phyloP scores from a whole-genome alignment of 1,140 invertebrate species.

The Drosophila paulistorum region DNA sequence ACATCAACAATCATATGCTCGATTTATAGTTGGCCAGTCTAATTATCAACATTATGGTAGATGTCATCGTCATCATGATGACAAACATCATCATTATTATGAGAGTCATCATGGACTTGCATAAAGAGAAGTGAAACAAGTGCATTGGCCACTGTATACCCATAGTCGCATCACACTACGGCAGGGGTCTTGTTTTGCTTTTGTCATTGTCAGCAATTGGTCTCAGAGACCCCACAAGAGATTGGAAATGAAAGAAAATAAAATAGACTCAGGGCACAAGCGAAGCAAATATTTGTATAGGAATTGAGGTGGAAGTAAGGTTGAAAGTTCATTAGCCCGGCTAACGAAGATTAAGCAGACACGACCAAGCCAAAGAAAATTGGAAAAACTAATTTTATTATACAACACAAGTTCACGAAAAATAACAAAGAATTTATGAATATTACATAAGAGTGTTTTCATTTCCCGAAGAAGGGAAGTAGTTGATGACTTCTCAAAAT shows the following conservation, averaged over 20 bases:
- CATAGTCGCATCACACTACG: background rate
- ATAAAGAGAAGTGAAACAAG: conserved; percentile 62
- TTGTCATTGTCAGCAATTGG: conserved; percentile 74
- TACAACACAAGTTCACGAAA: background rate
- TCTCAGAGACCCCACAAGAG: conserved; percentile 39
- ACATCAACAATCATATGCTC: conserved; percentile 64
- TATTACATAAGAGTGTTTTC: too few species aligned
- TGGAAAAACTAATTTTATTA: background rate
- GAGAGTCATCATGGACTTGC: conserved; percentile 17
- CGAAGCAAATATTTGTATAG: conserved; percentile 56
- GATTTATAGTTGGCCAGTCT: conserved; percentile 56
- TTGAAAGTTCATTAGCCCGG: conserved; percentile 45
- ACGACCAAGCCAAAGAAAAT: background rate
- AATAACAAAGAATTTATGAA: background rate
- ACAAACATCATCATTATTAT: conserved; percentile 12
- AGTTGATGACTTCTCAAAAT: too few species aligned
- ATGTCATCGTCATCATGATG: background rate
- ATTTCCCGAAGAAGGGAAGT: too few species aligned
- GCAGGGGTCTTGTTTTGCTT: conserved; percentile 50
- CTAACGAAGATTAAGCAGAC: background rate
- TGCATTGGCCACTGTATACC: conserved; percentile 37
- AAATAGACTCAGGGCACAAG: conserved; percentile 34
- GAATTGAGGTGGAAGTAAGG: conserved; percentile 35
- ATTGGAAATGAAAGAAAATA: conserved; percentile 23
- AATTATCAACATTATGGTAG: conserved; percentile 51